Evolutionary conservation across 2,797 vertebrate genomes (phyloP).

Genomic region (Thripadectes ignobilis): DNA sequence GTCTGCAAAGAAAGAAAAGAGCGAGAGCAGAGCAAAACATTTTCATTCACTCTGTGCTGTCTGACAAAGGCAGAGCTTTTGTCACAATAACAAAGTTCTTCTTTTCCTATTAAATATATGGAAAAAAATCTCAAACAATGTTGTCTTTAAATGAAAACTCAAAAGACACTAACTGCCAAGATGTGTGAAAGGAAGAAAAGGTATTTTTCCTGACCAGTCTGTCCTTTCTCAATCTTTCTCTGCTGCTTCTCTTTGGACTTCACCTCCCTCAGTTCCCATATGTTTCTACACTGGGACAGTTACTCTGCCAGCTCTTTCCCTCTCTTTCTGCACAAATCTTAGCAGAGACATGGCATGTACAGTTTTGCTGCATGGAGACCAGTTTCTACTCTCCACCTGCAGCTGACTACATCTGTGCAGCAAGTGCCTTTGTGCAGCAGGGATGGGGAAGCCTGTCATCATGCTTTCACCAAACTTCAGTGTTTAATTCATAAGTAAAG

Average conservation of each 20-base stretch:
- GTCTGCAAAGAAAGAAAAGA: neutral
- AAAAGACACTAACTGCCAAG: neutral
- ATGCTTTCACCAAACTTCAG: neutral
- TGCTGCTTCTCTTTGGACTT: neutral
- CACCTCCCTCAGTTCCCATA: neutral
- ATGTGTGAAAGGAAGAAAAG: neutral
- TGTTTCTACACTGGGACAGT: neutral
- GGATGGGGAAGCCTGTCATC: neutral
- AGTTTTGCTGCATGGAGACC: neutral
- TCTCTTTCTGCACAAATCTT: neutral
- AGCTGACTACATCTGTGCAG: neutral
- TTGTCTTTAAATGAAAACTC: neutral
- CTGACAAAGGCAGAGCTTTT: neutral
- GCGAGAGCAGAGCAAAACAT: neutral
- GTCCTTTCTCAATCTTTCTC: neutral
- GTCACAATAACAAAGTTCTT: neutral
- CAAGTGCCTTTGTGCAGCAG: neutral
- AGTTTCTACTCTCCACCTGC: neutral
- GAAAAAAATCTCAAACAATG: neutral
- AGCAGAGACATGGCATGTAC: neutral
- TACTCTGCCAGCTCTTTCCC: neutral
- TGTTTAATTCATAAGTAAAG: neutral
- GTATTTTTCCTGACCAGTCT: neutral
- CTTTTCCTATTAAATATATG: neutral
- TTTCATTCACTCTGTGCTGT: neutral